Evolutionary conservation across 2,888 invertebrate genomes (phyloP).

Genomic region (Matsumyia berberina): DNA sequence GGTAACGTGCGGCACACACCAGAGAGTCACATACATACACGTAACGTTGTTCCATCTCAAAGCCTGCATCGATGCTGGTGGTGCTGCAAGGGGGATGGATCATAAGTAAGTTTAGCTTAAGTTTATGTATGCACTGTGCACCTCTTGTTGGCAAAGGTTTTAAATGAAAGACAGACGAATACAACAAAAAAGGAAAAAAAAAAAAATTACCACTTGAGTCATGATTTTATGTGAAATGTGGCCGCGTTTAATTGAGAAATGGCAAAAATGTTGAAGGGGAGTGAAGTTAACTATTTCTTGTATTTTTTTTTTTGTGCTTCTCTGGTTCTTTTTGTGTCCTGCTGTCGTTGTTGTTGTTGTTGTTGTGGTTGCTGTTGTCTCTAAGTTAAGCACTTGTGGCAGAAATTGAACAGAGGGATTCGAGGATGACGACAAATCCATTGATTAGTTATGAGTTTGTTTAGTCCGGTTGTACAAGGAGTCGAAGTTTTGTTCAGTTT

Average conservation of each 20-base stretch:
- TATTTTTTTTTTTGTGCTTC: neutral
- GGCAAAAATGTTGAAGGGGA: slow-evolving; percentile 75
- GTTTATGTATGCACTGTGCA: slow-evolving; percentile 74
- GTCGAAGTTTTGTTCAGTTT: slow-evolving; percentile 30
- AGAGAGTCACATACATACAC: slow-evolving; percentile 6
- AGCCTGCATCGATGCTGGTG: too few relatives aligned
- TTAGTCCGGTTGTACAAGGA: slow-evolving; percentile 60
- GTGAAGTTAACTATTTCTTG: slow-evolving; percentile 45
- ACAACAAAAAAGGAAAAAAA: slow-evolving; percentile 34
- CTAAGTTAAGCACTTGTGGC: neutral
- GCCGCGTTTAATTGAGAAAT: slow-evolving; percentile 75
- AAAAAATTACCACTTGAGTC: slow-evolving; percentile 69
- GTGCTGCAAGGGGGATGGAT: slow-evolving; percentile 45
- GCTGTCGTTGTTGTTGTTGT: slow-evolving; percentile 27
- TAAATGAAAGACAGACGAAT: slow-evolving; percentile 53
- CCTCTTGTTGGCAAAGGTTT: slow-evolving; percentile 44
- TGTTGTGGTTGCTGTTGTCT: slow-evolving; percentile 25
- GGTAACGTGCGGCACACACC: slow-evolving; percentile 24
- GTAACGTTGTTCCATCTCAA: neutral
- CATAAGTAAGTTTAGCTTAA: slow-evolving; percentile 60
- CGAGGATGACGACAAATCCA: slow-evolving; percentile 56
- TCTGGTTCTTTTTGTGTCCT: too few relatives aligned
- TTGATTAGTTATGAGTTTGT: slow-evolving; percentile 73
- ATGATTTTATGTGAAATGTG: slow-evolving; percentile 74
- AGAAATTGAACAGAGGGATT: slow-evolving; percentile 5